Evolutionary conservation across 1,140 invertebrate genomes (phyloP).

Genomic region (Plutomurus gul): DNA sequence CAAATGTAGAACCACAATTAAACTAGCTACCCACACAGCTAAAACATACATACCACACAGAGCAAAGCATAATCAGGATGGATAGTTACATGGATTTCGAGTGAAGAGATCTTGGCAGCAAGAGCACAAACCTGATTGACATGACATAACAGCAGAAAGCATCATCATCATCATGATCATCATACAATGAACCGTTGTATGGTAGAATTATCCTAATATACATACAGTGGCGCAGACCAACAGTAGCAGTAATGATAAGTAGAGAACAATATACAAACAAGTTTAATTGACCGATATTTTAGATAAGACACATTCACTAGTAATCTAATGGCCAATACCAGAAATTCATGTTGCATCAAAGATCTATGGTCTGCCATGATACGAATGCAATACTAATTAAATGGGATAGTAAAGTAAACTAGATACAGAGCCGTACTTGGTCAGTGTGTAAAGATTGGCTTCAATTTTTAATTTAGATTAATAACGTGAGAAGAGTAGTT

Average conservation of each 20-base stretch:
- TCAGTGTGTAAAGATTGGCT: not conserved
- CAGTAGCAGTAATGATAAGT: not conserved
- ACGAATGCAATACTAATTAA: not conserved
- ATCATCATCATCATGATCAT: not conserved
- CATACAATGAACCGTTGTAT: not conserved
- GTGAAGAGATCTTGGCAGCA: not conserved
- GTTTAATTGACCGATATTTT: constrained; percentile 30
- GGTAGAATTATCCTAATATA: not conserved
- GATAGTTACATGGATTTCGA: not conserved
- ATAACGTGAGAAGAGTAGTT: not conserved
- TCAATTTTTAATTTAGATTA: not conserved
- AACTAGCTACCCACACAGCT: no score
- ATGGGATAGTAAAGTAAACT: not conserved
- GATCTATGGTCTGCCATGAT: not conserved
- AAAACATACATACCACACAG: no score
- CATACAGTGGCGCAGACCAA: not conserved
- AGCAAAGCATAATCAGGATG: no score
- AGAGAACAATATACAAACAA: constrained; percentile 12
- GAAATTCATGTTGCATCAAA: constrained; percentile 10
- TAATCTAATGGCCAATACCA: not conserved
- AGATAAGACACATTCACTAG: not conserved
- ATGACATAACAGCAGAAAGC: not conserved
- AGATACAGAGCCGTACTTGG: not conserved
- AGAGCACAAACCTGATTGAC: not conserved
- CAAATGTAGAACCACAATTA: not conserved